phyloP scores from a whole-genome alignment of 2,797 vertebrate species.

The Notolabrus celidotus region DNA sequence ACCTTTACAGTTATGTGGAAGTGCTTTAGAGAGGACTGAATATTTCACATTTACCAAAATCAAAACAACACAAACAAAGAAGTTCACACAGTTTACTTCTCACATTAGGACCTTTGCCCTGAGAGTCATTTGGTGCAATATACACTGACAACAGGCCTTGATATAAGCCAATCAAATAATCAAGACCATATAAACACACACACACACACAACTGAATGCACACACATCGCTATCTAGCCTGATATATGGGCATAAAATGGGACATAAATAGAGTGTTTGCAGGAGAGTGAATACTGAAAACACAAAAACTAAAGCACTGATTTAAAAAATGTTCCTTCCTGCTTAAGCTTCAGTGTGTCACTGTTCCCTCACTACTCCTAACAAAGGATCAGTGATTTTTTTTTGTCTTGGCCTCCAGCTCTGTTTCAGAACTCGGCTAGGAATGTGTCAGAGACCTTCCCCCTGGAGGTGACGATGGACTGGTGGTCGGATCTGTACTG shows the following conservation, averaged over 20 bases:
- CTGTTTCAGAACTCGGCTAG: conserved; percentile 58
- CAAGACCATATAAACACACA: not conserved
- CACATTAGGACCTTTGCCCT: conserved; percentile 40
- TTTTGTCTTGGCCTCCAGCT: conserved; percentile 44
- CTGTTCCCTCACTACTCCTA: too few species aligned
- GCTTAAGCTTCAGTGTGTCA: too few species aligned
- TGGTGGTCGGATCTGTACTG: conserved; percentile 67
- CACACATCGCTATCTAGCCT: not conserved
- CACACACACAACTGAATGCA: too few species aligned
- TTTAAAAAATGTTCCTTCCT: not conserved
- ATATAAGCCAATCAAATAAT: not conserved
- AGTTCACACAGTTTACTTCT: not conserved
- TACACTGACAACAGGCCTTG: not conserved
- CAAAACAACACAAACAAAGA: not conserved
- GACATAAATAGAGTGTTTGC: not conserved
- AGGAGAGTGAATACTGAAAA: not conserved
- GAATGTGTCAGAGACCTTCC: conserved; percentile 63
- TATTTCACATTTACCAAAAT: not conserved
- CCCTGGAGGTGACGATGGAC: conserved; percentile 73
- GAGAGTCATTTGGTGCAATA: not conserved
- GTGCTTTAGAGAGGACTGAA: not conserved
- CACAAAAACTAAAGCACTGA: not conserved
- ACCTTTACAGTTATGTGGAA: not conserved
- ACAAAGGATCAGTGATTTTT: not conserved
- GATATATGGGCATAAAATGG: too few species aligned